Percentiles rank a stretch among this genome's conserved stretches.
Conservation (phyloP, 2,888 invertebrate genomes). For the Cheilosia soror region DNA sequence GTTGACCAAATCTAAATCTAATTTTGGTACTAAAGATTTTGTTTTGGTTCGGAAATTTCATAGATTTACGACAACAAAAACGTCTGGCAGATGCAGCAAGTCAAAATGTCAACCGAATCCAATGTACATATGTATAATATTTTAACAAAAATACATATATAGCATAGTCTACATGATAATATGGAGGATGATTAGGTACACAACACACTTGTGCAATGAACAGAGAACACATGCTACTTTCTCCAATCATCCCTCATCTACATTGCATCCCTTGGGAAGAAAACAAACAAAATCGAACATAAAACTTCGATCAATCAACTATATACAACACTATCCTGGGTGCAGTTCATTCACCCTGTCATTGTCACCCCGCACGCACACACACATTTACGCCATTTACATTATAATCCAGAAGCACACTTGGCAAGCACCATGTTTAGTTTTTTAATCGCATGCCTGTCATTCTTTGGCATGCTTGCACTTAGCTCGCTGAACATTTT, state of each 20-base stretch:
- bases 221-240: not conserved
- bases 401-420: not conserved
- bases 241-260: not conserved
- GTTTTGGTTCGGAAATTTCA: too few species aligned
- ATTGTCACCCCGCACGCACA: constrained; percentile 26
- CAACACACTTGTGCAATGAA: too few species aligned
- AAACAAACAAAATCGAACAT: not conserved
- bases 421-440: constrained; percentile 33
- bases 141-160: too few species aligned
- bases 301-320: constrained; percentile 23
- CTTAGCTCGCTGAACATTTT: constrained; percentile 12
- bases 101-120: too few species aligned
- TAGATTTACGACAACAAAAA: too few species aligned
- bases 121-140: too few species aligned
- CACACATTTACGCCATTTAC: constrained; percentile 8
- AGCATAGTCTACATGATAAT: too few species aligned
- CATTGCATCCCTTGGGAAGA: not conserved
- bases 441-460: constrained; percentile 58
- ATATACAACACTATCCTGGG: not conserved
- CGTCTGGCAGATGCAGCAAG: too few species aligned
- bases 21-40: too few species aligned
- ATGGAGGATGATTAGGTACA: too few species aligned
- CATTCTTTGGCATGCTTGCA: constrained; percentile 24
- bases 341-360: constrained; percentile 41
- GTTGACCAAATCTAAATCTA: too few species aligned